Base-by-base conservation (phyloP, 2,113 vertebrate species). In the Todiramphus chloris region DNA sequence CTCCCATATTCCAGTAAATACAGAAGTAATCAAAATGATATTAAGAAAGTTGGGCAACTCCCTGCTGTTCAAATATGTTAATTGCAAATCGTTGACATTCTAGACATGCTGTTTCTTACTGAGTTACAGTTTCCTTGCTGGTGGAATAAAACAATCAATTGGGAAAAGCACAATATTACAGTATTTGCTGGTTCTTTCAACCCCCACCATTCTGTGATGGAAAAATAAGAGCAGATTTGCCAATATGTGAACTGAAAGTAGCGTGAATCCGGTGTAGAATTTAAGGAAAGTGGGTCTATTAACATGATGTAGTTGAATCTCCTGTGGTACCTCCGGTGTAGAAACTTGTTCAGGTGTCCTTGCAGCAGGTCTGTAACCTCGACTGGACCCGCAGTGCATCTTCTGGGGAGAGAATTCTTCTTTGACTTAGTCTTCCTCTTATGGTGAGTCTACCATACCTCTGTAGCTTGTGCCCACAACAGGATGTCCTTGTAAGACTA, bases 21-120 rank as follows among this genome's bases (percentile, higher is more conserved):
- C 3, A 2, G 55, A 92, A 87, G 73, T 91, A 96, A 94, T 89
- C 86, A 84, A 91, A 92, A 89, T 60, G 0, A 76, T 87, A 95
- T 69, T 87, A 84, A 64, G 48, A 35, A 96, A 89, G 35, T 81
- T 92, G 62, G 62, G 77, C 56, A 87, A 73, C 62, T 94, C 53
- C 79, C 69, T 1, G 27, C 83, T 94, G 92, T 82, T 93, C 74
- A 84, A 73, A 82, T 87, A 84, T 90, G 85, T 87, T 93, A 82
- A 84, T 87, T 94, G 80, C 66, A 87, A 68, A 69, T 81, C 66
- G 69, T 13, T 90, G 73, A 43, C 77, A 69, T 93, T 89, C 69
- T 87, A 75, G 77, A 68, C 21, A 9, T 82, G 76, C 56, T 93
- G 7, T 73, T 89, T 76, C 76, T 87, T 64, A 51, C 21, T 30